Base-by-base conservation (phyloP, 2,888 invertebrate species). In the Cantharis rustica region DNA sequence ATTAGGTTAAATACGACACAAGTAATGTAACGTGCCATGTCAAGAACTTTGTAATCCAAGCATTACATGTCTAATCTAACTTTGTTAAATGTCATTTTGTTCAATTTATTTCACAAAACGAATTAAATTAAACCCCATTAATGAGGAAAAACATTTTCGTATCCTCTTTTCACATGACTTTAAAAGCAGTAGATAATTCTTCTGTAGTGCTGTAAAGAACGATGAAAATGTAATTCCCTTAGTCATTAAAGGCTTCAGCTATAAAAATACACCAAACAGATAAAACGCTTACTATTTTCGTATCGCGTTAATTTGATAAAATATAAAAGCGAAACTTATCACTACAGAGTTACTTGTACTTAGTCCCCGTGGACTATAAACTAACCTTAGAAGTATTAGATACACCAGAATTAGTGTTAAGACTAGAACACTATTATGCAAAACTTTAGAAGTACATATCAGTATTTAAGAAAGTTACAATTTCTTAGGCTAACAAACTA, bases 11-110 rank as follows among this genome's bases (percentile, higher is more conserved):
- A 72, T 23, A 68, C 68, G 68, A 72, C 68, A 61, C 68, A 61
- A 72, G n/a, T 72, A 72, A 72, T 72, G 72, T 63, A 69, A 66
- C n/a, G 69, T 66, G 23, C 13, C 69, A 73, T 69, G 69, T 69
- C 69, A 73, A 69, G 69, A 73, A 69, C 69, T 73, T 73, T 63
- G 31, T 73, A 73, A 73, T 73, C 69, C 69, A 63, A 69, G 62
- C 62, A 69, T 73, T 69, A 73, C 64, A 62, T 69, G 63, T 73
- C 69, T 61, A 61, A 73, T 73, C 68, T 68, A 73, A 73, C 73
- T 69, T 73, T n/a, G 73, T 69, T 73, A 73, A 73, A 66, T 68
- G 68, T 63, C 61, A 68, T 72, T 72, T 72, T 68, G 68, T 47
- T 47, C 47, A 47, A 47, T 47, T 47, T 47, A 47, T 47, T 47